phyloP scores from a whole-genome alignment of 2,113 vertebrate genomes.

The Fukomys damarensis region DNA sequence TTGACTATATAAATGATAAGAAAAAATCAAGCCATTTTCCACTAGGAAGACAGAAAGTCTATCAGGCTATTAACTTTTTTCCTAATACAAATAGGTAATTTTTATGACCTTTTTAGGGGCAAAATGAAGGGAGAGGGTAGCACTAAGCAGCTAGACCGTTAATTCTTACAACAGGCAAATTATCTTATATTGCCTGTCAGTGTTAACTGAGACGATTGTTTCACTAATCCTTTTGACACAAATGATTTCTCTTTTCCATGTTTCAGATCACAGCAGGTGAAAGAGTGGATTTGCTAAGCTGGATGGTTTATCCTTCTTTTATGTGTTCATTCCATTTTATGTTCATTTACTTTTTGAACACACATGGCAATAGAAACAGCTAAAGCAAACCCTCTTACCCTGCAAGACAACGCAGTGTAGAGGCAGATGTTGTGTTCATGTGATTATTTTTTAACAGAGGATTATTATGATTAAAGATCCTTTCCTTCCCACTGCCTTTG shows the following conservation, averaged over 20 bases:
- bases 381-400: conserved; percentile 75
- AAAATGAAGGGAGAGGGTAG: background rate
- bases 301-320: conserved; percentile 82
- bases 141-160: conserved; percentile 45
- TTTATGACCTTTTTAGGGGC: conserved; percentile 69
- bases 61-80: conserved; percentile 69
- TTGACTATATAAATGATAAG: background rate
- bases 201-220: conserved; percentile 80
- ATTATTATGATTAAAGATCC: conserved; percentile 73
- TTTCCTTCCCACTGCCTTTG: background rate
- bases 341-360: conserved; percentile 83
- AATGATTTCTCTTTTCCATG: conserved; percentile 73
- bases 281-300: conserved; percentile 82
- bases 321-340: conserved; percentile 82
- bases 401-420: conserved; percentile 66
- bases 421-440: conserved; percentile 65
- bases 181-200: conserved; percentile 72
- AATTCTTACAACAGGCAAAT: conserved; percentile 68
- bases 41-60: background rate
- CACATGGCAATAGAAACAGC: conserved; percentile 79
- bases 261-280: conserved; percentile 81
- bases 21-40: conserved; percentile 16
- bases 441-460: conserved; percentile 35
- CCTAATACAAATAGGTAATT: conserved; percentile 54
- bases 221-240: conserved; percentile 81